Evolutionary conservation across 1,140 invertebrate species (phyloP).

Genomic region (Myzus persicae): DNA sequence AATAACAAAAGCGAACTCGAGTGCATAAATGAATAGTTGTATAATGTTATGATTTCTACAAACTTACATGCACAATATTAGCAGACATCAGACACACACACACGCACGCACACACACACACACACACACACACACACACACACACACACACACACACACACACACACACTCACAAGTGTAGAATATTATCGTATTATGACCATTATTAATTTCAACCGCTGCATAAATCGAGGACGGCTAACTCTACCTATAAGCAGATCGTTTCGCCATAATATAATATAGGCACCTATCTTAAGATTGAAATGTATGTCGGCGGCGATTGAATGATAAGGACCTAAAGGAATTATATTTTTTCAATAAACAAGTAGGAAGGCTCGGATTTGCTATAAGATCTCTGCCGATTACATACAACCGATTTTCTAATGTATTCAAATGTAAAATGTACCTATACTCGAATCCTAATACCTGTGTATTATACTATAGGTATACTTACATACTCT

Average conservation of each 20-base stretch:
- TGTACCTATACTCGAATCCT: background rate
- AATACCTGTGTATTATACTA: background rate
- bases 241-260: background rate
- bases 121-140: background rate
- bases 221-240: background rate
- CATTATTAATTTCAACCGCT: conserved; percentile 19
- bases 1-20: conserved; percentile 17
- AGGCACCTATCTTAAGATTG: background rate
- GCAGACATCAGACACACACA: background rate
- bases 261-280: background rate
- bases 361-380: background rate
- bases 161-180: background rate
- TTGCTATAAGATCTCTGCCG: background rate
- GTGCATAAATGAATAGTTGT: background rate
- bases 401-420: conserved; percentile 5
- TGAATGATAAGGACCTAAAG: background rate
- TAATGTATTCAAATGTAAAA: conserved; percentile 14
- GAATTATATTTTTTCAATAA: conserved; percentile 2
- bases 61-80: background rate
- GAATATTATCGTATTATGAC: background rate
- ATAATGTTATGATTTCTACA: background rate
- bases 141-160: background rate
- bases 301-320: background rate
- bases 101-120: background rate
- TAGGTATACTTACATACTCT: background rate